Base-by-base conservation (phyloP, 2,797 vertebrate genomes). In the Urophycis tenuis region DNA sequence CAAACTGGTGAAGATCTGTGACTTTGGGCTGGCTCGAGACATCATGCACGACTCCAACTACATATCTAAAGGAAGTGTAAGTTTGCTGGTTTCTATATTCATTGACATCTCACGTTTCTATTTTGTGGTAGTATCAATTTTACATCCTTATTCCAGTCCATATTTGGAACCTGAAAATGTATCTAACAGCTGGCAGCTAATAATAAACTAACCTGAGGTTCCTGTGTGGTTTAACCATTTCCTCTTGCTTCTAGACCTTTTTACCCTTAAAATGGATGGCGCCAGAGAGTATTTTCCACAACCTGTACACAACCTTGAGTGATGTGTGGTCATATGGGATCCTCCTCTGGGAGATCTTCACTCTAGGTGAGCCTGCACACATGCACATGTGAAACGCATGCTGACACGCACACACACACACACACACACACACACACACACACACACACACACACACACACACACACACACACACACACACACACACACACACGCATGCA, bases 251-350 rank as follows among this genome's bases (percentile, higher is more conserved):
- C 1, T 81, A 99, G 97, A 99, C 98, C 2, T 99, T 99, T 89
- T 92, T 99, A 78, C 98, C 98, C 3, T 89, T 99, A 82, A 99
- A 99, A 87, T 99, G 98, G 98, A 99, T 99, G 97, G 98, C 98
- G 70, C 98, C 97, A 0, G 98, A 99, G 86, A 99, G 98, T 83
- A 99, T 99, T 92, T 99, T 99, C 92, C 96, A 99, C 89, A 99
- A 98, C 85, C 93, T 99, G 75, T 99, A 99, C 89, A 99, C 97
- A 33, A 97, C 96, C 9, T 89, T 97, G 88, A 99, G 97, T 0
- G 97, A 99, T 0, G 97, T 99, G 77, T 99, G 98, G 98, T 99
- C 97, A 74, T 99, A 93, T 0, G 96, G 96, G 39, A 96, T 99
- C 82, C 95, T 99, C 1, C 95, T 99, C 15, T 99, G 97, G 98